Percentiles rank a stretch among this genome's conserved stretches.
Conservation (phyloP, 2,113 vertebrate species). For the Bucco capensis region DNA sequence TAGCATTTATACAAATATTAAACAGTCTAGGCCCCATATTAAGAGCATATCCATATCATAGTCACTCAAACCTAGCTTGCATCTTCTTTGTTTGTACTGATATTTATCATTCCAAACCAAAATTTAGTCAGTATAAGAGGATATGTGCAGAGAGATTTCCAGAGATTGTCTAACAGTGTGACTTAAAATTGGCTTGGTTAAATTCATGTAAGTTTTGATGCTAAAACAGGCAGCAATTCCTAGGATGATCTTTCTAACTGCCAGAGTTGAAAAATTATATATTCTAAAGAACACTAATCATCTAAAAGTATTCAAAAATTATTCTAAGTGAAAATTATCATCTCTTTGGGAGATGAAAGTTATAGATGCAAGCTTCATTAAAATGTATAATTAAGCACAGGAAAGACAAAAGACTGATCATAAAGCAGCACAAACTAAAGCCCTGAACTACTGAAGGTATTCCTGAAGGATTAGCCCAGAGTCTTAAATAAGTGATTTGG, state of each 20-base stretch:
- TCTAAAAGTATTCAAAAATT: slow-evolving; percentile 58
- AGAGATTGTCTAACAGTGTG: not conserved
- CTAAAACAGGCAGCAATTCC: slow-evolving; percentile 10
- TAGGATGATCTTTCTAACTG: not conserved
- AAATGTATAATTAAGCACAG: slow-evolving; percentile 54
- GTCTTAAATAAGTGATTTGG: slow-evolving; percentile 37
- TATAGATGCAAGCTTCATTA: slow-evolving; percentile 47
- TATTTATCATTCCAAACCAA: not conserved
- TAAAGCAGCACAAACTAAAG: slow-evolving; percentile 48
- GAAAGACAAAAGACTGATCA: slow-evolving; percentile 59
- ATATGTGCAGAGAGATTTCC: not conserved
- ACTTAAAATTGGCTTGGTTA: not conserved
- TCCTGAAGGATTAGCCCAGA: slow-evolving; percentile 44
- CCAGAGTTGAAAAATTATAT: slow-evolving; percentile 20
- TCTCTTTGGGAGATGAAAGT: slow-evolving; percentile 55
- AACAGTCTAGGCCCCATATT: too few relatives aligned
- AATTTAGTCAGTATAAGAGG: not conserved
- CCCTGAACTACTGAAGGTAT: slow-evolving; percentile 16
- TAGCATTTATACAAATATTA: too few relatives aligned
- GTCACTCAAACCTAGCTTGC: not conserved
- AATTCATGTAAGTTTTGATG: not conserved
- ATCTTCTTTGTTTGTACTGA: not conserved
- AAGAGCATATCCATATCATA: too few relatives aligned
- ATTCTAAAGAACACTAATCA: slow-evolving; percentile 55
- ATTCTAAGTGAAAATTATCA: slow-evolving; percentile 66